Conservation (phyloP, 1,140 invertebrate species). For the Leptinotarsa undecemlineata region DNA sequence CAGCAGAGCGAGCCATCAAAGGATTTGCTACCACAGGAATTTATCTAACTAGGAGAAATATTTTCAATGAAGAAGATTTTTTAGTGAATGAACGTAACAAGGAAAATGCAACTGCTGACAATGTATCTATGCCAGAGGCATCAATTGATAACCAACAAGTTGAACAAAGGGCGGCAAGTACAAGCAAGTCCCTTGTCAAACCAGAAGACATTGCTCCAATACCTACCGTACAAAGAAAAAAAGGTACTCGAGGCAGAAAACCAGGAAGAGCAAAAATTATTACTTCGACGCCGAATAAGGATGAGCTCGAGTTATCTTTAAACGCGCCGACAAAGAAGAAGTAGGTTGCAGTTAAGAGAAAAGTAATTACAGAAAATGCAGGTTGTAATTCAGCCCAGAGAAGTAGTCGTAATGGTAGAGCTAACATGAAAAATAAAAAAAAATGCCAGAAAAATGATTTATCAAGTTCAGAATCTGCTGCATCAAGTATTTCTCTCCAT, state of each 20-base stretch:
- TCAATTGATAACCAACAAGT: background rate
- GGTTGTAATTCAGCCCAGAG: background rate
- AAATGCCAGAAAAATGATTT: background rate
- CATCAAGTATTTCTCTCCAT: background rate
- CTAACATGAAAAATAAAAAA: no score
- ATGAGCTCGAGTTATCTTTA: conserved; percentile 2
- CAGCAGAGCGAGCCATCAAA: conserved; percentile 21
- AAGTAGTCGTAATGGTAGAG: background rate
- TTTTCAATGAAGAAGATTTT: conserved; percentile 35
- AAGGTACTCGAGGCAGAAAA: conserved; percentile 22
- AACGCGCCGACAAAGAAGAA: background rate
- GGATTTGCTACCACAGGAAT: conserved; percentile 42
- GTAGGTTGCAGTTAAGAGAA: background rate
- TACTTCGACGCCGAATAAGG: conserved; percentile 22
- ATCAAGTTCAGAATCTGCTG: background rate
- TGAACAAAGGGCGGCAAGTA: background rate
- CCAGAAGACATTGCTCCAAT: conserved; percentile 16
- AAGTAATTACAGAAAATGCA: background rate
- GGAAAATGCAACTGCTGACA: background rate
- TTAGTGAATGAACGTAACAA: conserved; percentile 13
- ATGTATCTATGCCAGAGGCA: background rate
- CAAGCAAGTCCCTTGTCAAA: background rate
- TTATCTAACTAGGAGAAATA: conserved; percentile 26
- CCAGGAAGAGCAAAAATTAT: conserved; percentile 30
- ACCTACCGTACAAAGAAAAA: conserved; percentile 13